phyloP scores from a whole-genome alignment of 2,797 vertebrate genomes.

The Lophotriccus pileatus region DNA sequence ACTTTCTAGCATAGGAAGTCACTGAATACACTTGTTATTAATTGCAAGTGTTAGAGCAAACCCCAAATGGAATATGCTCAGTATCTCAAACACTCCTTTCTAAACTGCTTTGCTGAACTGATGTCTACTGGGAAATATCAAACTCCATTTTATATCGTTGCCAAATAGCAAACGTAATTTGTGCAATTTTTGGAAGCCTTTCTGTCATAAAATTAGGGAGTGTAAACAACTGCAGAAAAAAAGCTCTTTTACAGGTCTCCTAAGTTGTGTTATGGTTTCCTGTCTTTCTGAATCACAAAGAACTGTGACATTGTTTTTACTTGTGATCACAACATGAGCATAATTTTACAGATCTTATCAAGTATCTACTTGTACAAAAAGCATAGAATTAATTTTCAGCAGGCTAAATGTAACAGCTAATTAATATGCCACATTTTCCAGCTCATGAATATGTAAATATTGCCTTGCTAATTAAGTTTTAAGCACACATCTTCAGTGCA shows the following conservation, averaged over 20 bases:
- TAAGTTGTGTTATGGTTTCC: neutral
- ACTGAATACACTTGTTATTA: neutral
- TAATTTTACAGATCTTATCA: neutral
- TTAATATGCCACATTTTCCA: neutral
- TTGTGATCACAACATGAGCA: neutral
- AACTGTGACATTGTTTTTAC: neutral
- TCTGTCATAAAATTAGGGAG: neutral
- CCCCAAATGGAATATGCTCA: fast-evolving
- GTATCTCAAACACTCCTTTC: neutral
- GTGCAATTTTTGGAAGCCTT: neutral
- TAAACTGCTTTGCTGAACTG: neutral
- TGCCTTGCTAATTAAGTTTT: neutral
- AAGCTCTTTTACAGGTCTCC: neutral
- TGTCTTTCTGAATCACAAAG: neutral
- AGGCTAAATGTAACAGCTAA: neutral
- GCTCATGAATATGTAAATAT: neutral
- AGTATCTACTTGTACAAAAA: neutral
- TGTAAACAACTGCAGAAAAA: neutral
- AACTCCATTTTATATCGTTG: neutral
- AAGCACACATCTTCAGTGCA: neutral
- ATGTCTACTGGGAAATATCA: neutral
- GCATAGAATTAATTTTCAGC: neutral
- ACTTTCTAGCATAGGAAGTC: neutral
- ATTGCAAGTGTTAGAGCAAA: neutral
- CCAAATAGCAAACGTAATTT: neutral